A percentile compares a stretch with the other conserved stretches of the same genome.
These are phyloP conservation scores for Dicaeum eximium DNA, from an alignment of 2,113 vertebrate species.

Conservation along the genomic window DNA sequence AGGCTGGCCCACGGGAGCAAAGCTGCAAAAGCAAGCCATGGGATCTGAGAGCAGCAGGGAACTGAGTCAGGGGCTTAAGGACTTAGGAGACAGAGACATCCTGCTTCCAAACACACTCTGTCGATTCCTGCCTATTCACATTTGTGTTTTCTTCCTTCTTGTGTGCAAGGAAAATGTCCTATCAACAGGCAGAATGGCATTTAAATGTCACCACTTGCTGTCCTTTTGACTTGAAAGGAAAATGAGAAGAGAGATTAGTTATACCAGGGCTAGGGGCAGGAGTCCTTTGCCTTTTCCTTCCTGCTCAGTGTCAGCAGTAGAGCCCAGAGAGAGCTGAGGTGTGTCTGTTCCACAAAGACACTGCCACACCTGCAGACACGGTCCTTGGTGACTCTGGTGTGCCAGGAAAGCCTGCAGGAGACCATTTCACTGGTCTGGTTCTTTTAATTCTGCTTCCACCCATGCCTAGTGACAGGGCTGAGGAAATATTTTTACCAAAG, in stretches of 20 bases:
- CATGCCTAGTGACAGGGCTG: neutral
- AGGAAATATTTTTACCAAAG: neutral
- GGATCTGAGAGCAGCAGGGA: neutral
- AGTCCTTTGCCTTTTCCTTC: neutral
- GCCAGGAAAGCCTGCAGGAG: neutral
- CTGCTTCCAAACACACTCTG: neutral
- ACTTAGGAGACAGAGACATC: neutral
- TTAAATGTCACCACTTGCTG: neutral
- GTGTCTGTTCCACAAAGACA: neutral
- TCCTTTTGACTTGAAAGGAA: neutral
- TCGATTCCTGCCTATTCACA: neutral
- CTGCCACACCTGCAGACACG: fast-evolving
- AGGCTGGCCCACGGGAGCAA: neutral
- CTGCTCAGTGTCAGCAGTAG: neutral
- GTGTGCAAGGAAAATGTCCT: neutral
- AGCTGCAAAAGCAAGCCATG: neutral
- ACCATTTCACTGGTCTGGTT: neutral
- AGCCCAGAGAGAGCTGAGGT: neutral
- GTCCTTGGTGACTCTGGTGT: neutral
- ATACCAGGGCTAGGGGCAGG: neutral
- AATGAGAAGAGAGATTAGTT: neutral
- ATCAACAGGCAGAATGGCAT: neutral
- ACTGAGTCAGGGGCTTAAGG: neutral
- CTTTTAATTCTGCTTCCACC: neutral
- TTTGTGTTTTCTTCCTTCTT: neutral